Conservation (phyloP, 2,888 invertebrate genomes). For the Phengaris arion region DNA sequence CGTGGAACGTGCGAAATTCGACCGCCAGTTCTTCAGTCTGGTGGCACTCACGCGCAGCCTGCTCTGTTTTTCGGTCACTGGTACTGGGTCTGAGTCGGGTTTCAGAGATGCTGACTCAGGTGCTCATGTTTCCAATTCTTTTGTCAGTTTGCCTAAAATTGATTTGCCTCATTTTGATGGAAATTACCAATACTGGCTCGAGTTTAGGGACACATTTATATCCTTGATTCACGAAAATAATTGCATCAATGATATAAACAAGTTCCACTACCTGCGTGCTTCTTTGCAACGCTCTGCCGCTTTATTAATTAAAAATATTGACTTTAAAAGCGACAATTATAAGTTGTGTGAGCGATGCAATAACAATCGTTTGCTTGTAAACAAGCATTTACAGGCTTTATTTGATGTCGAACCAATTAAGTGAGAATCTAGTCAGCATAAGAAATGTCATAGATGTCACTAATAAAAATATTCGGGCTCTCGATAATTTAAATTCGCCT, state of each 20-base stretch:
- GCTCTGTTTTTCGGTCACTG: conserved; percentile 10
- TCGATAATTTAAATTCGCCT: no score
- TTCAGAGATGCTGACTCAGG: conserved; percentile 21
- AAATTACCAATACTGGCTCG: conserved; percentile 30
- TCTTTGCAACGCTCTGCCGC: neutral
- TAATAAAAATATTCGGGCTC: no score
- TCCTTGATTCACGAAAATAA: conserved; percentile 9
- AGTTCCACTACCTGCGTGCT: no score
- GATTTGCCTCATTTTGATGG: conserved; percentile 32
- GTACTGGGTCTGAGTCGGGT: no score
- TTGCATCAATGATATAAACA: conserved; percentile 5
- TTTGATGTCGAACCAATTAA: no score
- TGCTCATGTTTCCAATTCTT: conserved; percentile 28
- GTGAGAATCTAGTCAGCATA: no score
- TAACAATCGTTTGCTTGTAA: no score
- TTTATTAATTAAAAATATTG: neutral
- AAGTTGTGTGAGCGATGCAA: no score
- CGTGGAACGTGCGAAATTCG: conserved; percentile 5
- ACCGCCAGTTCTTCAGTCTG: conserved; percentile 28
- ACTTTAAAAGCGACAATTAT: neutral
- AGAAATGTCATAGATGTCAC: no score
- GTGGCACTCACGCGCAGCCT: conserved; percentile 14
- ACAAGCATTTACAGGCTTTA: no score
- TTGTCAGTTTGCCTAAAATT: conserved; percentile 34
- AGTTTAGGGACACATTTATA: conserved; percentile 31